These are phyloP conservation scores for Phalacrocorax carbo DNA, from an alignment of 2,113 vertebrate genomes.

Conservation along the genomic window DNA sequence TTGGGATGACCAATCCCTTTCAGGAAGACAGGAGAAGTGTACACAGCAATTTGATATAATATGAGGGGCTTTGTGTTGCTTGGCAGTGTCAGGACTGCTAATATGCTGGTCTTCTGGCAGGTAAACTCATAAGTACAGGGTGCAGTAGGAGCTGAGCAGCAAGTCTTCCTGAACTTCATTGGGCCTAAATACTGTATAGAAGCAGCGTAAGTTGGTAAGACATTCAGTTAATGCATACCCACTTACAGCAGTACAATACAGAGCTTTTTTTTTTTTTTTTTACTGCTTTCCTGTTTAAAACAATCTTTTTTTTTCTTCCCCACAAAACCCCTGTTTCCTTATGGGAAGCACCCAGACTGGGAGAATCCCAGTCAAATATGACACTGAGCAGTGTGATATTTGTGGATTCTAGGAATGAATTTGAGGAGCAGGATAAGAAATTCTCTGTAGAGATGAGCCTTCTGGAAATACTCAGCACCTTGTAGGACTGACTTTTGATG, in stretches of 20 bases:
- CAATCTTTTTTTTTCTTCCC: neutral
- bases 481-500: neutral
- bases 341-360: neutral
- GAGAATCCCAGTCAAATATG: neutral
- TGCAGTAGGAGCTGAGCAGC: neutral
- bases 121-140: neutral
- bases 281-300: neutral
- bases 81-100: neutral
- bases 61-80: neutral
- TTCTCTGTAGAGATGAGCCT: neutral
- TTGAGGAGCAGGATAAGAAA: neutral
- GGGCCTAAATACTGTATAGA: neutral
- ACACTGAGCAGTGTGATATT: neutral
- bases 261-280: neutral
- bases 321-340: neutral
- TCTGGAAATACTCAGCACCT: neutral
- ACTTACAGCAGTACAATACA: accelerated
- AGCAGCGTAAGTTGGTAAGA: accelerated
- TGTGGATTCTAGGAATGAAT: neutral
- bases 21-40: too few relatives aligned
- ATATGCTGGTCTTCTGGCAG: neutral
- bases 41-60: too few relatives aligned
- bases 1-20: neutral
- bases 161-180: neutral
- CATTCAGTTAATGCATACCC: neutral